These are phyloP conservation scores for Gymnarchus niloticus DNA, from an alignment of 2,113 vertebrate species.

Conservation along the genomic window DNA sequence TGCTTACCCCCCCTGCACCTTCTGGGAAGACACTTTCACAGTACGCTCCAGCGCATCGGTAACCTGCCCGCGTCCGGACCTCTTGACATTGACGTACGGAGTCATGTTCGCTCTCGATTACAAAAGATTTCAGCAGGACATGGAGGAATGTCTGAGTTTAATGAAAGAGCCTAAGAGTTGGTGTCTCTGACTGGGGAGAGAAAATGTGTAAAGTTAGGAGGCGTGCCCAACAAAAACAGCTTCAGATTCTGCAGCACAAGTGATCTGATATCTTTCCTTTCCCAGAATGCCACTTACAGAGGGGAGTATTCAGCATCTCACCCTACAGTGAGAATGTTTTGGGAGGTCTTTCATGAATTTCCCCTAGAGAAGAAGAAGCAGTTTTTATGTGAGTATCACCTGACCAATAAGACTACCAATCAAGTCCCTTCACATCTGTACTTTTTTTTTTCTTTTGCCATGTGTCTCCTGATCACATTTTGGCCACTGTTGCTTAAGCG, in stretches of 20 bases:
- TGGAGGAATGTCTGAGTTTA: not conserved
- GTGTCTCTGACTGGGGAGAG: too few species aligned
- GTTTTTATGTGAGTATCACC: constrained; percentile 61
- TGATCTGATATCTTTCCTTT: constrained; percentile 30
- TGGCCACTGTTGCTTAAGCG: too few species aligned
- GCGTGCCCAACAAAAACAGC: not conserved
- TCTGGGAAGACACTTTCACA: not conserved
- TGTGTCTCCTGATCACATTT: too few species aligned
- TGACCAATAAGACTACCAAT: too few species aligned
- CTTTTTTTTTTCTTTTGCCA: not conserved
- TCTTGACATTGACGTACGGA: not conserved
- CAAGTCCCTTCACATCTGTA: not conserved
- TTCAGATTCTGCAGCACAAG: too few species aligned
- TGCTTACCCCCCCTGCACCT: not conserved
- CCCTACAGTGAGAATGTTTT: constrained; percentile 87
- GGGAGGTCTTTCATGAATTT: constrained; percentile 95
- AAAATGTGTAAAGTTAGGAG: not conserved
- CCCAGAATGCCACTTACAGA: constrained; percentile 82
- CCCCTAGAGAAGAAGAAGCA: constrained; percentile 93
- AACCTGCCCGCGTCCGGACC: not conserved
- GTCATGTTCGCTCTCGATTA: not conserved
- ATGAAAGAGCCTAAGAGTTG: not conserved
- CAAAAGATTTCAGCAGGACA: not conserved
- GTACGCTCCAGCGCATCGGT: not conserved
- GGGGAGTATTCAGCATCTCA: constrained; percentile 85